Conservation (phyloP, 2,888 invertebrate genomes). For the Bhutanitis thaidina region DNA sequence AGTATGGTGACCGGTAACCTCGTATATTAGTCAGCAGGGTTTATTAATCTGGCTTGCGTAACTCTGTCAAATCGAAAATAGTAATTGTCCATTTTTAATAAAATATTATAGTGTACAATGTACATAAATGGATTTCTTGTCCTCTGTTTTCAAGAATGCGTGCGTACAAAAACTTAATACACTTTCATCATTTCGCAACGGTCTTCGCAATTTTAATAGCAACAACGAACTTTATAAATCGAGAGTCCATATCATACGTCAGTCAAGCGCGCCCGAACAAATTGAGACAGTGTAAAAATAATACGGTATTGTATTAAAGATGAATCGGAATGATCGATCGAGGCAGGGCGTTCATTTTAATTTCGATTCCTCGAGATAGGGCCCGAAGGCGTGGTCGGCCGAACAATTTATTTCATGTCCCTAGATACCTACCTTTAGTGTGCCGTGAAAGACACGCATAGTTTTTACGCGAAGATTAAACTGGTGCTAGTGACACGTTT, state of each 20-base stretch:
- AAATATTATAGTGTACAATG: too few species aligned
- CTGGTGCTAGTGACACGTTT: constrained; percentile 20
- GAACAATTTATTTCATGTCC: constrained; percentile 77
- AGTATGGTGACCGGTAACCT: too few species aligned
- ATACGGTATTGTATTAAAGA: constrained; percentile 70
- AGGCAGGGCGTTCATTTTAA: constrained; percentile 74
- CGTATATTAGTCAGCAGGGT: too few species aligned
- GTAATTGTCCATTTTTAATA: too few species aligned
- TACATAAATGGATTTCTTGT: too few species aligned
- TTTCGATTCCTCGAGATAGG: constrained; percentile 72
- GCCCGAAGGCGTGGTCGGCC: constrained; percentile 66
- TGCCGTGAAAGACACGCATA: constrained; percentile 4
- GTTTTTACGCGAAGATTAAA: constrained; percentile 16
- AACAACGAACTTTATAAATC: constrained; percentile 48
- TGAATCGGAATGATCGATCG: constrained; percentile 76
- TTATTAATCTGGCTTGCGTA: too few species aligned
- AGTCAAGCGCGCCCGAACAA: constrained; percentile 54
- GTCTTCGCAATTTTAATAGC: constrained; percentile 34
- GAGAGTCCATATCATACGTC: constrained; percentile 55
- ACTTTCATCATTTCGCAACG: constrained; percentile 22
- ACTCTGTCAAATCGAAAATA: too few species aligned
- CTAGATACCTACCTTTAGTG: constrained; percentile 47
- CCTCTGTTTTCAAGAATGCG: not conserved
- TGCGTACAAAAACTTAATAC: constrained; percentile 14
- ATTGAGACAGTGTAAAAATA: constrained; percentile 74